These are phyloP conservation scores for Alligator sinensis DNA, from an alignment of 2,113 vertebrate genomes.

Conservation along the genomic window DNA sequence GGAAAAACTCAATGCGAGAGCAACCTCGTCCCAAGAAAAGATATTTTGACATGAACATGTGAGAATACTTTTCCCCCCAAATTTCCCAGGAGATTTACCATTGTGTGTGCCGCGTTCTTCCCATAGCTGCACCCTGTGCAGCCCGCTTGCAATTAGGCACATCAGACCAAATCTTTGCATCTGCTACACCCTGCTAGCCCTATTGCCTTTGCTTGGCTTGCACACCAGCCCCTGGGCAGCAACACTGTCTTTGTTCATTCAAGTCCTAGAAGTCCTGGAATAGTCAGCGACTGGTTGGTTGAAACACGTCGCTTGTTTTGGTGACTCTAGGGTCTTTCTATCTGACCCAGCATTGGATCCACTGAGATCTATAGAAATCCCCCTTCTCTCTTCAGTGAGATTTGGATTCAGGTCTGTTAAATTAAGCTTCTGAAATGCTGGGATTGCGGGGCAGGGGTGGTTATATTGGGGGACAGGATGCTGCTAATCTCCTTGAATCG, in stretches of 20 bases:
- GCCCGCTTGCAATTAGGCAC: rapidly evolving
- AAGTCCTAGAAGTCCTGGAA: neutral
- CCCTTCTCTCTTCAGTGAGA: neutral
- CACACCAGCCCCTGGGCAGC: rapidly evolving
- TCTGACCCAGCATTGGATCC: neutral
- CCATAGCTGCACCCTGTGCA: neutral
- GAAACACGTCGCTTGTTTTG: neutral
- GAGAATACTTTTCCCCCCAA: neutral
- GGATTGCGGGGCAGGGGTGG: neutral
- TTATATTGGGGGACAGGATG: neutral
- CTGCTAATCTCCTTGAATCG: neutral
- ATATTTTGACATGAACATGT: neutral
- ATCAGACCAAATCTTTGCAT: neutral
- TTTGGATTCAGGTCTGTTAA: neutral
- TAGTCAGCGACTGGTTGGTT: neutral
- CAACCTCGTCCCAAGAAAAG: neutral
- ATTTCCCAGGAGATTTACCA: neutral
- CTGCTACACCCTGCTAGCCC: rapidly evolving
- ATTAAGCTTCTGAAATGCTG: neutral
- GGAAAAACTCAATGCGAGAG: slow-evolving; percentile 32
- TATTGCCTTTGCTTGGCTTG: neutral
- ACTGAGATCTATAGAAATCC: neutral
- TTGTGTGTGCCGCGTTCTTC: slow-evolving; percentile 24
- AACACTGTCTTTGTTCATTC: neutral
- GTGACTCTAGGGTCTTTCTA: neutral